A percentile compares a stretch with the other conserved stretches of the same genome.
Conservation (phyloP, 1,140 invertebrate genomes). For the Bombus pascuorum region DNA sequence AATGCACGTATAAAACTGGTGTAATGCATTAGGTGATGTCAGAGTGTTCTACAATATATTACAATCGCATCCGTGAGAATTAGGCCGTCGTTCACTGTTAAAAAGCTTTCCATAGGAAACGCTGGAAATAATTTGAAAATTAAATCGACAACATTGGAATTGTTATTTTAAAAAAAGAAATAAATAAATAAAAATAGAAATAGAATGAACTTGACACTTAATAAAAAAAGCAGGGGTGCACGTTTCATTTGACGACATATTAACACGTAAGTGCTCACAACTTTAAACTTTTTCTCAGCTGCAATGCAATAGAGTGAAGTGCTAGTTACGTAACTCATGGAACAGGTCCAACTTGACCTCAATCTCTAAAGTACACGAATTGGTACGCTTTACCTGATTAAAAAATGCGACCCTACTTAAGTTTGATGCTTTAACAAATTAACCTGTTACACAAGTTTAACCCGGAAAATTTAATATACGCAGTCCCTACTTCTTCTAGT, state of each 20-base stretch:
- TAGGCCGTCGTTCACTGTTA: not conserved
- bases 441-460: not conserved
- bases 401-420: not conserved
- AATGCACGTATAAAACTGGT: slow-evolving; percentile 1
- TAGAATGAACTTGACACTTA: not conserved
- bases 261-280: not conserved
- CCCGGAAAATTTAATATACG: not conserved
- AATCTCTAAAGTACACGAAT: not conserved
- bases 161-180: too few relatives aligned
- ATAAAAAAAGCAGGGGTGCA: not conserved
- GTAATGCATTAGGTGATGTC: slow-evolving; percentile 5
- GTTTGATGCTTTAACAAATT: not conserved
- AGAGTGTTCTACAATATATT: not conserved
- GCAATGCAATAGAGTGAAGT: not conserved
- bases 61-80: not conserved
- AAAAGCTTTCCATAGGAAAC: too few relatives aligned
- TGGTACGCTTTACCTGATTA: not conserved
- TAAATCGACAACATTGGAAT: too few relatives aligned
- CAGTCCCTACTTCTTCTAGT: not conserved
- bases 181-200: not conserved
- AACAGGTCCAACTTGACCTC: not conserved
- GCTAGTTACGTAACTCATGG: not conserved
- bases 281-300: not conserved
- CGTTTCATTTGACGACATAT: not conserved
- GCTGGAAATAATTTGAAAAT: too few relatives aligned